phyloP scores from a whole-genome alignment of 2,113 vertebrate genomes.

The Rhea pennata region DNA sequence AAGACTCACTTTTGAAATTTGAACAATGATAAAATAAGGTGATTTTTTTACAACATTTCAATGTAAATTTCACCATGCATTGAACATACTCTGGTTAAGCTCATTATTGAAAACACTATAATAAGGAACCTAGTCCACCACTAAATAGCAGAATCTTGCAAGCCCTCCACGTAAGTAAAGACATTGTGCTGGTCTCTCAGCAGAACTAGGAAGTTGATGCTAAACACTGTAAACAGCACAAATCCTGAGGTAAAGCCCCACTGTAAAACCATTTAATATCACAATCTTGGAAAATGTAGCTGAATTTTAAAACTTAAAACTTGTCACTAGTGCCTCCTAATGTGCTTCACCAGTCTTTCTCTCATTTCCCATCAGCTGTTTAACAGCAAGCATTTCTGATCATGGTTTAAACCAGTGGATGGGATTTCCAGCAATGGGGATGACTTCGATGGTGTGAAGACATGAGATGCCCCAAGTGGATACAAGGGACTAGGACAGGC shows the following conservation, averaged over 20 bases:
- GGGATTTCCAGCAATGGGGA: not conserved
- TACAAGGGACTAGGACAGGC: not conserved
- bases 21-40: not conserved
- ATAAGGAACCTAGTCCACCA: not conserved
- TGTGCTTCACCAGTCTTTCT: not conserved
- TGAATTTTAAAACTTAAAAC: not conserved
- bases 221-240: not conserved
- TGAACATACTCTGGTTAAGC: not conserved
- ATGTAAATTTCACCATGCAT: not conserved
- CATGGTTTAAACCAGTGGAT: not conserved
- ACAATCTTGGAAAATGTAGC: not conserved
- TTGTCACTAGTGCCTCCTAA: not conserved
- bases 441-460: not conserved
- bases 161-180: rapidly evolving
- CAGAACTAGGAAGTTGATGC: not conserved
- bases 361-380: not conserved
- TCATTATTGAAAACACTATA: not conserved
- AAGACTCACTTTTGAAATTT: not conserved
- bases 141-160: not conserved
- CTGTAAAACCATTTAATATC: not conserved
- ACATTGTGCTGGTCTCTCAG: not conserved
- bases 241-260: not conserved
- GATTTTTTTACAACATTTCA: not conserved
- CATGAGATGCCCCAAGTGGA: not conserved
- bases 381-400: not conserved